Evolutionary conservation across 2,888 invertebrate genomes (phyloP).

Genomic region (Bombylius major): DNA sequence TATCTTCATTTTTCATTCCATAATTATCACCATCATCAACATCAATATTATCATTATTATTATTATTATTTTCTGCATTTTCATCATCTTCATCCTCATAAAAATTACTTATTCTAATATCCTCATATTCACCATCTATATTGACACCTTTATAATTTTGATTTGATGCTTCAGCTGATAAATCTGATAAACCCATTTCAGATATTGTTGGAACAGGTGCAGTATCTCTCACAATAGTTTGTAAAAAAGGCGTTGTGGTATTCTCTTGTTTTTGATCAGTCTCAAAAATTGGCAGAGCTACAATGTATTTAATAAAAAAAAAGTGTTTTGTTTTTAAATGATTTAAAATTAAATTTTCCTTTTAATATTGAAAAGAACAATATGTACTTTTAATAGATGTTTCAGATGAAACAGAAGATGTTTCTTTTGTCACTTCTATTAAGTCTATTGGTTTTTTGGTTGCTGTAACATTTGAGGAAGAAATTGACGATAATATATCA

Average conservation of each 20-base stretch:
- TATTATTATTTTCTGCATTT: constrained; percentile 5
- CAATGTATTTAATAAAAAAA: background rate
- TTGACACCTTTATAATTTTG: background rate
- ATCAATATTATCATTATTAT: constrained; percentile 2
- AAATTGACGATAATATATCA: background rate
- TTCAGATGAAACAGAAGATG: constrained; percentile 3
- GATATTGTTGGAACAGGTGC: background rate
- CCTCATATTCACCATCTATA: background rate
- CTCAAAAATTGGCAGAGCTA: background rate
- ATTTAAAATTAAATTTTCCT: no score
- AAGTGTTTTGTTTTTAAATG: no score
- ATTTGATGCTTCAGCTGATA: constrained; percentile 1
- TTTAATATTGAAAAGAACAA: background rate
- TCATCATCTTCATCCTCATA: background rate
- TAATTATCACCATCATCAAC: constrained; percentile 5
- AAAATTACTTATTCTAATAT: background rate
- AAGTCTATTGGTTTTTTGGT: no score
- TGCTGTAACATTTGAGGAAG: background rate
- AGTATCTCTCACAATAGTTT: background rate
- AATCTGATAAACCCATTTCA: background rate
- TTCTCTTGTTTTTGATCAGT: background rate
- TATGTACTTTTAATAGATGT: constrained; percentile 7
- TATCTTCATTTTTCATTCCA: background rate
- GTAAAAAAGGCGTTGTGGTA: background rate
- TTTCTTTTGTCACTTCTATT: no score